phyloP scores from a whole-genome alignment of 2,888 invertebrate species.

The Antitype chi region DNA sequence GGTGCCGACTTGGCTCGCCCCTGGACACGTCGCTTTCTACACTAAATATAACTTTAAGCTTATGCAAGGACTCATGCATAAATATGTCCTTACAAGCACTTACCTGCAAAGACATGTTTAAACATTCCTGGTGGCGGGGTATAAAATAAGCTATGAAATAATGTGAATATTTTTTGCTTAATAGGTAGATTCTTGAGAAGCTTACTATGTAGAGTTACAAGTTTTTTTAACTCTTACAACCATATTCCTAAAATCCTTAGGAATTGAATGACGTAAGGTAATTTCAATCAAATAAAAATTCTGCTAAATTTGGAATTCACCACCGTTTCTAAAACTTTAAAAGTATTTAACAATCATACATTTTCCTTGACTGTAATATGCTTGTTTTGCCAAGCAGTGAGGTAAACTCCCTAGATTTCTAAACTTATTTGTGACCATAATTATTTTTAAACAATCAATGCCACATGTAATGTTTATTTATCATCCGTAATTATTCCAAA shows the following conservation, averaged over 20 bases:
- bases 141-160: constrained; percentile 25
- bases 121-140: constrained; percentile 30
- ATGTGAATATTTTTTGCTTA: constrained; percentile 18
- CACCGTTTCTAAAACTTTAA: background rate
- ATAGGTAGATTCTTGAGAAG: background rate
- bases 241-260: background rate
- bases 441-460: background rate
- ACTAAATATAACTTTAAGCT: constrained; percentile 59
- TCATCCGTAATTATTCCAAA: background rate
- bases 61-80: constrained; percentile 51
- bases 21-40: constrained; percentile 56
- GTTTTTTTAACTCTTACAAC: background rate
- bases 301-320: background rate
- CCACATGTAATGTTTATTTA: background rate
- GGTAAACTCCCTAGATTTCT: background rate
- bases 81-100: constrained; percentile 47
- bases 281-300: background rate
- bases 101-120: constrained; percentile 37
- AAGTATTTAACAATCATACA: background rate
- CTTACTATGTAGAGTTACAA: background rate
- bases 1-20: constrained; percentile 63
- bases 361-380: background rate
- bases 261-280: background rate
- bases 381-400: background rate
- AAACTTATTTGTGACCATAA: background rate